phyloP scores from a whole-genome alignment of 2,113 vertebrate genomes.

The Poicephalus gulielmi region DNA sequence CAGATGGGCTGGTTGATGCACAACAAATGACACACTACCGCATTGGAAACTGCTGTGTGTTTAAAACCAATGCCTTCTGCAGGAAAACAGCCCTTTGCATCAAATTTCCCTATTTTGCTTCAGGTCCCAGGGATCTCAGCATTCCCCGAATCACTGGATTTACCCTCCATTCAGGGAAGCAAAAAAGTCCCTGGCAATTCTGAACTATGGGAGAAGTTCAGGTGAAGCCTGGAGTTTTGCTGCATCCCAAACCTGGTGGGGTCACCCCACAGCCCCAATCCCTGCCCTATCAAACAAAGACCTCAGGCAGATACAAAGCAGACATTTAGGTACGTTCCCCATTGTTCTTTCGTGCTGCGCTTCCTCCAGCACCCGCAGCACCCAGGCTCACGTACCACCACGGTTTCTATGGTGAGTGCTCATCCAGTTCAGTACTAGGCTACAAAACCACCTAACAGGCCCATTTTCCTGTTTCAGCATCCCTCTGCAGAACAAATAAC shows the following conservation, averaged over 20 bases:
- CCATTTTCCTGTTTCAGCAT: not conserved
- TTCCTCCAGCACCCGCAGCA: not conserved
- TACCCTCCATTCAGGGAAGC: not conserved
- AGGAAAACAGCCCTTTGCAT: not conserved
- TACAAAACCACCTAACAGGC: not conserved
- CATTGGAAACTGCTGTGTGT: accelerated
- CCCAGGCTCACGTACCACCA: not conserved
- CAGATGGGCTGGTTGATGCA: not conserved
- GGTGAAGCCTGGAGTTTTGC: accelerated
- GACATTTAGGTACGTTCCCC: not conserved
- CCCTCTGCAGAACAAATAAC: not conserved
- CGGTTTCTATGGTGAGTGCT: slow-evolving; percentile 59
- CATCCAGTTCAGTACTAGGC: not conserved
- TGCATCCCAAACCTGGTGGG: accelerated
- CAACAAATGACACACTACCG: accelerated
- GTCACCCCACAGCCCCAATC: not conserved
- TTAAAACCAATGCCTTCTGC: not conserved
- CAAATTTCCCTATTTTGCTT: not conserved
- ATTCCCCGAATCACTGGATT: not conserved
- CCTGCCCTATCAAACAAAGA: accelerated
- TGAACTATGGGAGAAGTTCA: not conserved
- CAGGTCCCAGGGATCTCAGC: not conserved
- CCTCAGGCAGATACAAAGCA: accelerated
- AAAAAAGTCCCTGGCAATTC: not conserved
- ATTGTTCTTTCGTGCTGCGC: not conserved